Base-by-base conservation (phyloP, 1,140 invertebrate species). In the Potamilus streckersoni region DNA sequence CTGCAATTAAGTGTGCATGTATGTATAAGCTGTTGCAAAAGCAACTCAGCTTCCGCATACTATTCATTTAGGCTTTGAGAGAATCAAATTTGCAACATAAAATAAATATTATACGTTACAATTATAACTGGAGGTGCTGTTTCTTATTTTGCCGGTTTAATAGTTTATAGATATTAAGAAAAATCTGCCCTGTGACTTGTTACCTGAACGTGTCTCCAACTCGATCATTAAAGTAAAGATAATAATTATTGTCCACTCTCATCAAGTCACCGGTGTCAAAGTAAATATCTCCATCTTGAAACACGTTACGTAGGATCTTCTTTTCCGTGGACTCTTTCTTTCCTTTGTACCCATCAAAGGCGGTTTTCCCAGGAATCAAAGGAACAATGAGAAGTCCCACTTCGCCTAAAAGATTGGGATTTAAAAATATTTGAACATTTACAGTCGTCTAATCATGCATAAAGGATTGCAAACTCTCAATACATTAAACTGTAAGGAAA, bases 201-300 rank as follows among this genome's bases (percentile, higher is more conserved):
- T 70, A 89, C 83, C 89, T 85, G 81, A 88, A 90, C 20, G 88
- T 89, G 72, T 91, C 90, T 19, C 89, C 89, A 59, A 86, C 78
- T 69, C 89, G 76, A 79, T 91, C 89, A 57, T 82, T 83, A 78
- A 90, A 90, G 79, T 90, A 90, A 2, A 90, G 61, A 79, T 87
- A 89, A 68, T 89, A 88, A 49, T 88, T 81, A 58, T 87, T 83
- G 76, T 90, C 90, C 57, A 84, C 58, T 58, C 80, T 82, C 16
- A 90, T 73, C 14, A 90, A 71, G 71, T 90, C 90, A 27, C 88
- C 89, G 80, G 67, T 86, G 78, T 88, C 87, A 74, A 88, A 88
- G 75, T 79, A 89, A 16, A 78, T 49, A 76, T 89, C 88, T 23
- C 87, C 88, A 59, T 84, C 69, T 56, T 73, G 61, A 63, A 87